Evolutionary conservation across 35 echinoderm and acorn worm species (phyloP).

Genomic region (Acanthaster planci): DNA sequence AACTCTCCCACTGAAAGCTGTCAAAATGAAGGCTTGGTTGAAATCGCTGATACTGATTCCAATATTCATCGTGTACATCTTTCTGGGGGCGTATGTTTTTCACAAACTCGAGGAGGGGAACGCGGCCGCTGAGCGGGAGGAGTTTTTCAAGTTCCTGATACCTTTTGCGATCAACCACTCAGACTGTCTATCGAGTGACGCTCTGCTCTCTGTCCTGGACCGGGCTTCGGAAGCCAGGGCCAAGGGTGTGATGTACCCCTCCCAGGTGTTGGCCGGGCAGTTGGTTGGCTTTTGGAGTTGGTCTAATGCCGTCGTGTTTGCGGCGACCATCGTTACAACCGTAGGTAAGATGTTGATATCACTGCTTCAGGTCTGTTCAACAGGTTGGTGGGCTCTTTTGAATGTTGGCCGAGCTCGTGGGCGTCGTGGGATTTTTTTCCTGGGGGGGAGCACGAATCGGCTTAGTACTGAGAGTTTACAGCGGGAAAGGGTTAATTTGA

Average conservation of each 20-base stretch:
- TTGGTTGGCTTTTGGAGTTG: background rate
- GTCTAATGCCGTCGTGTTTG: constrained; percentile 33
- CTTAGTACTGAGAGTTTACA: too few relatives aligned
- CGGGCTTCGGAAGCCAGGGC: background rate
- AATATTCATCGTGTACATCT: background rate
- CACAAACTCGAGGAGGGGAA: background rate
- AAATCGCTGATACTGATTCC: background rate
- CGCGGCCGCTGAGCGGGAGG: background rate
- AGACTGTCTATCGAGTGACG: background rate
- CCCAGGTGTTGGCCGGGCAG: background rate
- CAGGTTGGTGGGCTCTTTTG: too few relatives aligned
- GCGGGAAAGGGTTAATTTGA: too few relatives aligned
- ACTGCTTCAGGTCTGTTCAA: too few relatives aligned
- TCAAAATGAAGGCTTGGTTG: background rate
- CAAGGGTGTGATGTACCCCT: background rate
- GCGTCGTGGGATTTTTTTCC: too few relatives aligned
- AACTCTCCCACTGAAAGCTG: background rate
- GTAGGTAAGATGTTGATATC: constrained; percentile 23
- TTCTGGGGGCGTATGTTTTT: background rate
- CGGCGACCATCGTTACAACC: constrained; percentile 37
- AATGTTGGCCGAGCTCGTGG: too few relatives aligned
- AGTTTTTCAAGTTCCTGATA: background rate
- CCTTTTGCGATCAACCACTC: background rate
- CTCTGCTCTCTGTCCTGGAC: background rate
- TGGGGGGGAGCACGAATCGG: too few relatives aligned